phyloP scores from a whole-genome alignment of 2,888 invertebrate genomes.

The Caenorhabditis doughertyi region DNA sequence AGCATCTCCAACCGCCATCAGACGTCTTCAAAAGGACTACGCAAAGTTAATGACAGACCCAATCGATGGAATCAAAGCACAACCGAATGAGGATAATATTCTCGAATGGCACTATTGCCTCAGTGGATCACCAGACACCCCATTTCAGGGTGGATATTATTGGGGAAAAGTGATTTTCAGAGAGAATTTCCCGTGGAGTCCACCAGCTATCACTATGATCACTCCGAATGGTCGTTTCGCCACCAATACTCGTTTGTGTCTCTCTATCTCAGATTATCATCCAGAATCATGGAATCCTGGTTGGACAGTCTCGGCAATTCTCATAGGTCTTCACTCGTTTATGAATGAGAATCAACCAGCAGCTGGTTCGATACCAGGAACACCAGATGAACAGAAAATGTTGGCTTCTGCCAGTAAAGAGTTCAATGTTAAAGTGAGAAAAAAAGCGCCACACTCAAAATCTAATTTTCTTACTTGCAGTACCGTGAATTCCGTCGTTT shows the following conservation, averaged over 20 bases:
- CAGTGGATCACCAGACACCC: slow-evolving; percentile 94
- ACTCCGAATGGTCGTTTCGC: slow-evolving; percentile 92
- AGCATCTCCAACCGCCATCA: slow-evolving; percentile 86
- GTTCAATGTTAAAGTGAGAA: slow-evolving; percentile 88
- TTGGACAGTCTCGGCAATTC: slow-evolving; percentile 96
- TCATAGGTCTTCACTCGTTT: slow-evolving; percentile 84
- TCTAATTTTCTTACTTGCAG: slow-evolving; percentile 5
- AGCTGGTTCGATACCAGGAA: slow-evolving; percentile 88
- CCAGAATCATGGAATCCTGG: slow-evolving; percentile 99
- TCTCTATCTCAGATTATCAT: slow-evolving; percentile 96
- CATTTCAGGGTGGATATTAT: slow-evolving; percentile 92
- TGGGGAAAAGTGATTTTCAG: slow-evolving; percentile 97
- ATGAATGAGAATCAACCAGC: slow-evolving; percentile 96
- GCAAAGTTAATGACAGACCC: slow-evolving; percentile 89
- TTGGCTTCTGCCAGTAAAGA: slow-evolving; percentile 87
- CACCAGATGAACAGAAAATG: slow-evolving; percentile 83
- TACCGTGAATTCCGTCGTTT: slow-evolving; percentile 57
- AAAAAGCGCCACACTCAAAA: neutral
- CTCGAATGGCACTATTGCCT: slow-evolving; percentile 99
- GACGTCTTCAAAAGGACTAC: slow-evolving; percentile 95
- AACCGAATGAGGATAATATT: slow-evolving; percentile 95
- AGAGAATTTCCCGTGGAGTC: slow-evolving; percentile 81
- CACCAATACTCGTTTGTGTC: slow-evolving; percentile 87
- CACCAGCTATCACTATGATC: slow-evolving; percentile 84
- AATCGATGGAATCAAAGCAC: slow-evolving; percentile 83